phyloP scores from a whole-genome alignment of 2,888 invertebrate genomes.

The Dastarcus helophoroides region DNA sequence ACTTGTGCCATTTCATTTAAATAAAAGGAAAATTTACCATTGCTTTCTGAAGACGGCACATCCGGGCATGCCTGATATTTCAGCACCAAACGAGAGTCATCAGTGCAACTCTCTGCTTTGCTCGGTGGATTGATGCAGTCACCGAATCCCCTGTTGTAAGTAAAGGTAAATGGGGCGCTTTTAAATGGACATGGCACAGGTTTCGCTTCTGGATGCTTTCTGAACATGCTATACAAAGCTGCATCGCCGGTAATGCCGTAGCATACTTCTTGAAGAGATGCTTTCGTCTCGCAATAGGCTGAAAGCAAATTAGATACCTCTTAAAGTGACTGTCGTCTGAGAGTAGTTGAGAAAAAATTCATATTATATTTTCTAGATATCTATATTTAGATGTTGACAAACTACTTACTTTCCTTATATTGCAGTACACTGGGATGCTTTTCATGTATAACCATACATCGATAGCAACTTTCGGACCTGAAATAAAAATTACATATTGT shows the following conservation, averaged over 20 bases:
- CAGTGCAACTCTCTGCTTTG: constrained; percentile 72
- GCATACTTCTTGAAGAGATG: constrained; percentile 51
- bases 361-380: neutral
- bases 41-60: constrained; percentile 63
- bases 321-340: too few relatives aligned
- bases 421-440: constrained; percentile 68
- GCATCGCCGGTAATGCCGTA: constrained; percentile 60
- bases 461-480: constrained; percentile 58
- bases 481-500: constrained; percentile 25
- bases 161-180: constrained; percentile 70
- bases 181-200: constrained; percentile 65
- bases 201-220: constrained; percentile 54
- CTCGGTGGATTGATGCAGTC: constrained; percentile 67
- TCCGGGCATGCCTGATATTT: constrained; percentile 78
- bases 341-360: neutral
- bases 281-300: constrained; percentile 51
- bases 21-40: too few relatives aligned
- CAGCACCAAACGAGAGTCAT: constrained; percentile 65
- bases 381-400: neutral
- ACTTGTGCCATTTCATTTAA: too few relatives aligned
- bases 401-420: constrained; percentile 70
- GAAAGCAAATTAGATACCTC: too few relatives aligned
- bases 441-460: constrained; percentile 65
- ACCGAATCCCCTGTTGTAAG: constrained; percentile 62
- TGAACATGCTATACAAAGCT: constrained; percentile 61